Evolutionary conservation across 2,888 invertebrate genomes (phyloP), one percentile per base, ranked within the genome.

Genomic region (Gasteruption jaculator): DNA sequence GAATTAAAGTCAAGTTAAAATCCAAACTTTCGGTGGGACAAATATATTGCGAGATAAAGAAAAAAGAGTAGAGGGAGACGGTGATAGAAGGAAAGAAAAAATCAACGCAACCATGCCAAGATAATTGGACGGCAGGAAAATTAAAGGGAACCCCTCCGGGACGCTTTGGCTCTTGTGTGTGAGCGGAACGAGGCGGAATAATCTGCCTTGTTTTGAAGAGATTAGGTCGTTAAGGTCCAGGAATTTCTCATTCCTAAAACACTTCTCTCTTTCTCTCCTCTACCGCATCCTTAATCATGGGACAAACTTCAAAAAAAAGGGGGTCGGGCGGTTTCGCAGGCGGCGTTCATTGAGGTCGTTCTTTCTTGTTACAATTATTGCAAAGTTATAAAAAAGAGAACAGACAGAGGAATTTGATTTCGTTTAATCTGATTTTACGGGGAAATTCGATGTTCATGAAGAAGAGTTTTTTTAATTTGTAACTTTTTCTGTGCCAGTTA

Each of bases 71-170:
- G 20, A 20, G 21, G 40, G 18, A 19, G 7, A 30, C 25, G 29
- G 37, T 29, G 33, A 36, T 21, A 35, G 44, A 45, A 25, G 25
- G 16, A 31, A 29, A 34, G 21, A 37, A 38, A 40, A 35, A 44
- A 38, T 33, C 27, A 38, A 26, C 10, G 53, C 53, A 52, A 55
- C 61, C 55, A 55, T 53, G 55, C 55, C 49, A 48, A 52, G 56
- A 61, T 65, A 63, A 65, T 63, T 65, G 59, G 64, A 65, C 61
- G 63, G 61, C 60, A 57, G 57, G 56, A 60, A 65, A 61, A 65
- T 64, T 65, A 65, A 61, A 65, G 62, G 63, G 60, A 60, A 52
- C 52, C 56, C 48, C 48, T 47, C 42, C 52, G 52, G 50, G 52
- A 54, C 53, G 54, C 56, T 53, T n/a, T n/a, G n/a, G n/a, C n/a